These are phyloP conservation scores for Parazoanthus atlanticus DNA, from an alignment of 92 coral and sea anemone genomes.

Conservation along the genomic window DNA sequence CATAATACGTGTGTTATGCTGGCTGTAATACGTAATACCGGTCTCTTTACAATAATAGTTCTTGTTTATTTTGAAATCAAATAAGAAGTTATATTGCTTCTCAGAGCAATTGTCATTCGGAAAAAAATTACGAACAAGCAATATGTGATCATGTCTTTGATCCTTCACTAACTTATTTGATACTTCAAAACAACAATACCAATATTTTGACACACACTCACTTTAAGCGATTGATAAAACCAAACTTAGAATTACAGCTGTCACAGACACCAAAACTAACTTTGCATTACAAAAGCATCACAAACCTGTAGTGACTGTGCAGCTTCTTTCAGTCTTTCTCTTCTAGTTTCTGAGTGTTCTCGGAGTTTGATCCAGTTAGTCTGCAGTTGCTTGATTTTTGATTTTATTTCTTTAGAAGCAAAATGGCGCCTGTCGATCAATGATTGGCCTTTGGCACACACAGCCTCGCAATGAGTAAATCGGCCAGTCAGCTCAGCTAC, in stretches of 20 bases:
- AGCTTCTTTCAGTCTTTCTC: constrained; percentile 92
- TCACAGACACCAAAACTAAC: background rate
- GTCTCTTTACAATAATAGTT: too few relatives aligned
- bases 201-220: too few relatives aligned
- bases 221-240: background rate
- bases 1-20: too few relatives aligned
- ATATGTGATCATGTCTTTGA: too few relatives aligned
- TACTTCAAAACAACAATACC: too few relatives aligned
- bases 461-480: constrained; percentile 77
- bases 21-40: too few relatives aligned
- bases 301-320: constrained; percentile 92
- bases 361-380: constrained; percentile 83
- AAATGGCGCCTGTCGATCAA: constrained; percentile 84
- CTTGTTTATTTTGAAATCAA: too few relatives aligned
- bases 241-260: background rate
- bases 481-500: constrained; percentile 89
- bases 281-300: background rate
- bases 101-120: too few relatives aligned
- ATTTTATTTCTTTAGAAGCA: constrained; percentile 89
- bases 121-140: too few relatives aligned
- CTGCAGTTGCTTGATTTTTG: constrained; percentile 89
- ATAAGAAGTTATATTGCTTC: too few relatives aligned
- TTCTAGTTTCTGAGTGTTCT: constrained; percentile 80
- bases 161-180: too few relatives aligned
- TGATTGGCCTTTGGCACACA: constrained; percentile 85